Evolutionary conservation across 2,888 invertebrate genomes (phyloP).

Genomic region (Sclerodermus sp.): DNA sequence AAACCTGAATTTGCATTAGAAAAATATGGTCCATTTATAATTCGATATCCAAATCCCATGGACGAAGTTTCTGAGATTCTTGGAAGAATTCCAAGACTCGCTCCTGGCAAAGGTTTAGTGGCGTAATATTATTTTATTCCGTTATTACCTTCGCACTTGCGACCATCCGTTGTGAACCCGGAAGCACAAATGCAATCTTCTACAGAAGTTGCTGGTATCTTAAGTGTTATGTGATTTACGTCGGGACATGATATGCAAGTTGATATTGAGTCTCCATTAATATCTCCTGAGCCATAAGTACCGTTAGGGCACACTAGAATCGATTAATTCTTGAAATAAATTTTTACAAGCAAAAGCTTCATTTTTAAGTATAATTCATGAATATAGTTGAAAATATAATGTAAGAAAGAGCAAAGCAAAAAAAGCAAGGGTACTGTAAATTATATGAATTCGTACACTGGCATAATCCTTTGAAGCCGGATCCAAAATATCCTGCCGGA

Average conservation of each 20-base stretch:
- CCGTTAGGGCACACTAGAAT: conserved; percentile 66
- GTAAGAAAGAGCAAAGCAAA: too few species aligned
- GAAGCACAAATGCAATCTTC: conserved; percentile 66
- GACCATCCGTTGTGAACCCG: conserved; percentile 61
- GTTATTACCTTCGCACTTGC: conserved; percentile 63
- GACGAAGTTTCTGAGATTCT: conserved; percentile 26
- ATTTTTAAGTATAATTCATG: not conserved
- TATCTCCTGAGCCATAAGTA: conserved; percentile 60
- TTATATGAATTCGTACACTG: conserved; percentile 59
- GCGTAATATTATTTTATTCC: not conserved
- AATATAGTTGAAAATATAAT: not conserved
- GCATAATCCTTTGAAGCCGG: conserved; percentile 65
- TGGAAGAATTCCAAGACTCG: conserved; percentile 36
- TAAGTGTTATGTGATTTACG: conserved; percentile 63
- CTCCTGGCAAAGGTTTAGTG: conserved; percentile 33
- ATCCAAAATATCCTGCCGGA: conserved; percentile 67
- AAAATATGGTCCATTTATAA: conserved; percentile 33
- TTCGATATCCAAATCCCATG: conserved; percentile 35
- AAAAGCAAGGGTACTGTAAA: not conserved
- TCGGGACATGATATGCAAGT: conserved; percentile 65
- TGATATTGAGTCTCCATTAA: conserved; percentile 62
- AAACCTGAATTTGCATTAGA: conserved; percentile 43
- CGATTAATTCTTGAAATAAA: not conserved
- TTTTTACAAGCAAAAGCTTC: not conserved
- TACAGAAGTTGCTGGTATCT: conserved; percentile 61